Evolutionary conservation across 2,888 invertebrate species (phyloP).

Genomic region (Phengaris arion): DNA sequence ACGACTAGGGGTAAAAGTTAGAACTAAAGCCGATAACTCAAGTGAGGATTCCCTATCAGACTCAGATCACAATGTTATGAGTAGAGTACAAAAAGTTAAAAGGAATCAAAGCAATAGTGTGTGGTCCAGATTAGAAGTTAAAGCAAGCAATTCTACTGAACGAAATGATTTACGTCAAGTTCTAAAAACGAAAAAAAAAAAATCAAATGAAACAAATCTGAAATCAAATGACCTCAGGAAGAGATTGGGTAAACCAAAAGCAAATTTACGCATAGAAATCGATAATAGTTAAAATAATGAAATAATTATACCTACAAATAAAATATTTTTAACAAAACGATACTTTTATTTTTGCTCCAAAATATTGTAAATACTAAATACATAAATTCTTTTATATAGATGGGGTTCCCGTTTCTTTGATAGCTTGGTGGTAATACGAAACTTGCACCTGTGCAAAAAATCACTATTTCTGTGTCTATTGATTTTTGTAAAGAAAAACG

Average conservation of each 20-base stretch:
- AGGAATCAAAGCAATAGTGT: slow-evolving; percentile 66
- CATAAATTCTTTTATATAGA: too few species aligned
- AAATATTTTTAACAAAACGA: slow-evolving; percentile 31
- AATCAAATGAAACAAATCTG: slow-evolving; percentile 49
- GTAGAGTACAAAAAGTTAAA: slow-evolving; percentile 73
- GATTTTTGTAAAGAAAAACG: too few species aligned
- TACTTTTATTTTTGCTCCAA: not conserved
- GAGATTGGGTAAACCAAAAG: slow-evolving; percentile 61
- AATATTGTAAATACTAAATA: too few species aligned
- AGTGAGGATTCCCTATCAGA: slow-evolving; percentile 57
- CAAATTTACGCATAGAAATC: slow-evolving; percentile 73
- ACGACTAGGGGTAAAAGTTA: slow-evolving; percentile 62
- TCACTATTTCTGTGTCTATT: too few species aligned
- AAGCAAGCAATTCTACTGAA: slow-evolving; percentile 44
- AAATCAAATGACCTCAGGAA: slow-evolving; percentile 59
- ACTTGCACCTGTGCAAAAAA: too few species aligned
- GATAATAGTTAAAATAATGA: slow-evolving; percentile 64
- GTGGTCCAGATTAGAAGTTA: slow-evolving; percentile 78
- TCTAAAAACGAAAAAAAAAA: slow-evolving; percentile 57
- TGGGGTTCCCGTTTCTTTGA: too few species aligned
- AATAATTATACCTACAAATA: not conserved
- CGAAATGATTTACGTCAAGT: slow-evolving; percentile 63
- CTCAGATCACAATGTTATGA: slow-evolving; percentile 67
- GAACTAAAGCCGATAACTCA: slow-evolving; percentile 44
- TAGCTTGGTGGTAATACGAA: too few species aligned